Percentiles rank a stretch among this genome's conserved stretches.
These are phyloP conservation scores for Drosophila suzukii DNA, from an alignment of 1,140 invertebrate species.

Conservation along the genomic window DNA sequence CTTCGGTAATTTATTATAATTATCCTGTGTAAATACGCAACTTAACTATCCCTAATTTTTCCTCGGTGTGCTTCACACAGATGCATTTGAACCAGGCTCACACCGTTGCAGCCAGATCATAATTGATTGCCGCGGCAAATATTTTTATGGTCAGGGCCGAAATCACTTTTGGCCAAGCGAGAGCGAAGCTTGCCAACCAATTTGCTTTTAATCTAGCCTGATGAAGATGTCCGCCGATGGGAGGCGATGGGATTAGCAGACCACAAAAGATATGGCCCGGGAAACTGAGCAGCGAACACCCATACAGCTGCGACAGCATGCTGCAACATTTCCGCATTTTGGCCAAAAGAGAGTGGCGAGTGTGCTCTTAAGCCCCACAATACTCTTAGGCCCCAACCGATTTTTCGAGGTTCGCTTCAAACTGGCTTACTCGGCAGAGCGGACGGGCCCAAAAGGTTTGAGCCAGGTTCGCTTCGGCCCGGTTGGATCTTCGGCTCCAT, in stretches of 20 bases:
- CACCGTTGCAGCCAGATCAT: slow-evolving; percentile 18
- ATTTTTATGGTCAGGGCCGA: slow-evolving; percentile 48
- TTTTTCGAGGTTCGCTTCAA: slow-evolving; percentile 60
- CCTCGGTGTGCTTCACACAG: slow-evolving; percentile 6
- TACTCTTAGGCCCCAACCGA: slow-evolving; percentile 58
- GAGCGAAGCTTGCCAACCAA: slow-evolving; percentile 42
- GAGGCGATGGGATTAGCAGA: slow-evolving; percentile 56
- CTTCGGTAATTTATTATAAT: too few relatives aligned
- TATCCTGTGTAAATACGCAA: too few relatives aligned
- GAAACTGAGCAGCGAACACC: background rate
- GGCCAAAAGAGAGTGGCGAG: slow-evolving; percentile 12
- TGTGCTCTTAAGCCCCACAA: slow-evolving; percentile 56
- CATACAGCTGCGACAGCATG: slow-evolving; percentile 27
- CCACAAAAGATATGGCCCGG: slow-evolving; percentile 19
- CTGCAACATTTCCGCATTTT: slow-evolving; percentile 77
- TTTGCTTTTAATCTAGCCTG: slow-evolving; percentile 66
- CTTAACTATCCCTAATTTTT: background rate
- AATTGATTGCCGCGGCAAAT: slow-evolving; percentile 49
- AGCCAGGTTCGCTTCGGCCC: slow-evolving; percentile 67
- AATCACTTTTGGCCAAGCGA: slow-evolving; percentile 45
- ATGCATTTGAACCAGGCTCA: slow-evolving; percentile 5
- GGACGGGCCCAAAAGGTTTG: slow-evolving; percentile 62
- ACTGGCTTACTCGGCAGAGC: slow-evolving; percentile 14
- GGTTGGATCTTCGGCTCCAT: slow-evolving; percentile 48
- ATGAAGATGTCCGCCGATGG: slow-evolving; percentile 64